Conservation (phyloP, 2,113 vertebrate species). For the Calypte anna region DNA sequence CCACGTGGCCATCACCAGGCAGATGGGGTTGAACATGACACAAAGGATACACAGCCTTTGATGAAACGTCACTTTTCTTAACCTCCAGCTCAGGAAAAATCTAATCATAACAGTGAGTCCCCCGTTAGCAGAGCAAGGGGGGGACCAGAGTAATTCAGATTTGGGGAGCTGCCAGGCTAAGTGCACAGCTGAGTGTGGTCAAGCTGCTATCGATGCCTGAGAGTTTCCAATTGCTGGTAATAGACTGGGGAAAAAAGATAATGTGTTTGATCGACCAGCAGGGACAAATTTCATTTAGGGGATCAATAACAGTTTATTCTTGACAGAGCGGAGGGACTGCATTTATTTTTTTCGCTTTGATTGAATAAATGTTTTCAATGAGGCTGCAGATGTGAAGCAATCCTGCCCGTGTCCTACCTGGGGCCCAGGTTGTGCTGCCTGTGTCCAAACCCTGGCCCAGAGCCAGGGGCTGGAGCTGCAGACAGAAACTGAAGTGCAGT, state of each 20-base stretch:
- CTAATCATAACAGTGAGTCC: neutral
- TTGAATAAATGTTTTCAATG: constrained; percentile 90
- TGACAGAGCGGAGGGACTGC: constrained; percentile 92
- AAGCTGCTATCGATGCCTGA: constrained; percentile 87
- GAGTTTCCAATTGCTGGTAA: constrained; percentile 94
- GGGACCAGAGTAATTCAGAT: neutral
- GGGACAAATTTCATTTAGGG: constrained; percentile 98
- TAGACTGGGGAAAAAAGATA: constrained; percentile 94
- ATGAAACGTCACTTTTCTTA: constrained; percentile 38
- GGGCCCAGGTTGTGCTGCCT: constrained; percentile 78
- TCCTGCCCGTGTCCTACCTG: constrained; percentile 77
- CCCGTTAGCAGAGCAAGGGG: neutral
- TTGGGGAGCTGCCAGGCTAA: constrained; percentile 73
- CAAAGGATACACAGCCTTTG: neutral
- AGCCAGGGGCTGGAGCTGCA: constrained; percentile 85
- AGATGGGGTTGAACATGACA: neutral
- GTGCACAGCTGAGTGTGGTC: constrained; percentile 83
- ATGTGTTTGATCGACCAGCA: constrained; percentile 99
- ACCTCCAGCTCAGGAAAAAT: constrained; percentile 20
- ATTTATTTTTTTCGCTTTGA: constrained; percentile 97
- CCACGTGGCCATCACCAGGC: accelerated
- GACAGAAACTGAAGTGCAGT: constrained; percentile 80
- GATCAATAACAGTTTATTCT: constrained; percentile 99
- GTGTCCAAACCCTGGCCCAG: neutral
- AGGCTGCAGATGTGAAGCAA: constrained; percentile 77